These are phyloP conservation scores for Dicaeum eximium DNA, from an alignment of 2,113 vertebrate genomes.

Conservation along the genomic window DNA sequence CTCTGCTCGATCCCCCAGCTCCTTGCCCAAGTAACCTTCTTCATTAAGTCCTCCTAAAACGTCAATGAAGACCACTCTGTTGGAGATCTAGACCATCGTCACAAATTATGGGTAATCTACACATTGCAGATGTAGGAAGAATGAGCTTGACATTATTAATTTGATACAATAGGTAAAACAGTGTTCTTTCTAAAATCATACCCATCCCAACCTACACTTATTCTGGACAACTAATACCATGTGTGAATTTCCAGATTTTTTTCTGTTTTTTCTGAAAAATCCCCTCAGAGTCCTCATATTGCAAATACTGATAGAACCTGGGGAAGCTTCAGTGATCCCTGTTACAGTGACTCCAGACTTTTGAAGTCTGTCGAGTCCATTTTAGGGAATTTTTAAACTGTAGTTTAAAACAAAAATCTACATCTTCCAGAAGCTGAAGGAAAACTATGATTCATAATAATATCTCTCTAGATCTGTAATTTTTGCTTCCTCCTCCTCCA, in stretches of 20 bases:
- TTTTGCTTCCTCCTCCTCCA: neutral
- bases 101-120: neutral
- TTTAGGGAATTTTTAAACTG: neutral
- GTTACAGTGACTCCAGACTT: neutral
- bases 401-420: neutral
- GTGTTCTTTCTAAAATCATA: neutral
- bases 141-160: neutral
- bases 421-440: neutral
- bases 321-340: neutral
- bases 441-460: neutral
- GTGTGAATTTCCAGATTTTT: neutral
- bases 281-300: neutral
- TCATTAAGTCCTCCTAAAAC: neutral
- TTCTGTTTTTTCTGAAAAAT: neutral
- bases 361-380: neutral
- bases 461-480: neutral
- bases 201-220: neutral
- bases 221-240: neutral
- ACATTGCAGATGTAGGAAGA: neutral
- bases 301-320: neutral
- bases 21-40: neutral
- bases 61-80: neutral
- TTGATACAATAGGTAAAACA: neutral
- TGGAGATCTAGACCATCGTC: neutral
- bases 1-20: neutral